A percentile compares a stretch with the other conserved stretches of the same genome.
Evolutionary conservation across 2,888 invertebrate genomes (phyloP).

Genomic region (Phanerotoma sp.): DNA sequence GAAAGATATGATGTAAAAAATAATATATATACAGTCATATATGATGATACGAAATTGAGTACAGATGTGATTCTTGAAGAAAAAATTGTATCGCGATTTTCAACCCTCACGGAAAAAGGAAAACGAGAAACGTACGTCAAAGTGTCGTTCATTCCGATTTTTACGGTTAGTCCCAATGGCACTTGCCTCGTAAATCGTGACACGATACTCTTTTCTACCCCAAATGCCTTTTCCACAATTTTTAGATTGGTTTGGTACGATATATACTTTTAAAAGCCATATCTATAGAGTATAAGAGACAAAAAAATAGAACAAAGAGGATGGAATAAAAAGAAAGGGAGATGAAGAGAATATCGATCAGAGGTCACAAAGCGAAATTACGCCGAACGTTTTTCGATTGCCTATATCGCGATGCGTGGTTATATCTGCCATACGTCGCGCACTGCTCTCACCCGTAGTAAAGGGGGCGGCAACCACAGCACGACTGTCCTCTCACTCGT

Average conservation of each 20-base stretch:
- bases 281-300: constrained; percentile 1
- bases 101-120: background rate
- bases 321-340: background rate
- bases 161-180: constrained; percentile 33
- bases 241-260: background rate
- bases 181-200: constrained; percentile 33
- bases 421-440: constrained; percentile 54
- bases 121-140: constrained; percentile 27
- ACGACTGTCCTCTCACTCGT: constrained; percentile 46
- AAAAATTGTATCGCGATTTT: constrained; percentile 9
- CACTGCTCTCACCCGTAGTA: constrained; percentile 41
- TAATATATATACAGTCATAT: too few species aligned
- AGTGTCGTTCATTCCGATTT: constrained; percentile 35
- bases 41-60: background rate
- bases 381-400: constrained; percentile 43
- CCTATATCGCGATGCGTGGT: constrained; percentile 47
- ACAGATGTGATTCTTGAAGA: background rate
- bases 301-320: background rate
- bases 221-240: constrained; percentile 15
- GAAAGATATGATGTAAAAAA: too few species aligned
- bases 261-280: background rate
- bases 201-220: constrained; percentile 11
- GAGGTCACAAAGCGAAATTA: constrained; percentile 48
- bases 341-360: constrained; percentile 45
- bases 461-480: constrained; percentile 57